Percentiles rank a stretch among this genome's conserved stretches.
Conservation (phyloP, 2,797 vertebrate genomes). For the Benthosema pterotum region DNA sequence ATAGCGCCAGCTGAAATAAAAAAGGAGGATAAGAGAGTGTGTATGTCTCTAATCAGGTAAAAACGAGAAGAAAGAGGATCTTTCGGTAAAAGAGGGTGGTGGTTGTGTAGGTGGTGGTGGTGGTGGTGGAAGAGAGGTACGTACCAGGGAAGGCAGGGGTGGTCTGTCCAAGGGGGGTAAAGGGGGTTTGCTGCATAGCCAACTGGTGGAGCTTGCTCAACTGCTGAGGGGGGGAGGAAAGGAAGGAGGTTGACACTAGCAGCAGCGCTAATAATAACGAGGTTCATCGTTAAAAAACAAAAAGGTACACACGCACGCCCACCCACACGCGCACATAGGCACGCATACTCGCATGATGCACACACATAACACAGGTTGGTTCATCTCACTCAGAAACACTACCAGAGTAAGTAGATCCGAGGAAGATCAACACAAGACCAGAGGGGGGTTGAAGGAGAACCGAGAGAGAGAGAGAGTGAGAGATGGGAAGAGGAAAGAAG, state of each 20-base stretch:
- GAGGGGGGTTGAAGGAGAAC: constrained; percentile 74
- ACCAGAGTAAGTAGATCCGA: constrained; percentile 79
- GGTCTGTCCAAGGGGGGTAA: constrained; percentile 99
- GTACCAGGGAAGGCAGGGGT: constrained; percentile 99
- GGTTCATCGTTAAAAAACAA: constrained; percentile 94
- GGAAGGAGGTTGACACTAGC: constrained; percentile 97
- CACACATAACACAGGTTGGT: constrained; percentile 57
- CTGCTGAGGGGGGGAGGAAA: constrained; percentile 93
- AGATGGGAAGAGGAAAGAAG: constrained; percentile 42
- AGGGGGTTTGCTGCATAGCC: constrained; percentile 99
- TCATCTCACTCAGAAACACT: constrained; percentile 63
- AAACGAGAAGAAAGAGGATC: constrained; percentile 86
- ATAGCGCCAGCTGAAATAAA: constrained; percentile 43
- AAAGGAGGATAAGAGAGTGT: constrained; percentile 76
- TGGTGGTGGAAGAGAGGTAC: constrained; percentile 92
- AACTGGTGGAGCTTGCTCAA: constrained; percentile 99
- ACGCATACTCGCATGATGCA: constrained; percentile 12
- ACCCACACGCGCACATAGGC: not conserved
- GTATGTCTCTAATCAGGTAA: constrained; percentile 83
- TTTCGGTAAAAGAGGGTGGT: constrained; percentile 77
- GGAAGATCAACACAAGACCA: constrained; percentile 82
- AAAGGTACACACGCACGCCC: constrained; percentile 80
- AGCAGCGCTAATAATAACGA: constrained; percentile 99
- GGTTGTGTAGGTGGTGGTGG: constrained; percentile 86
- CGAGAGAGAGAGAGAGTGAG: constrained; percentile 44